A percentile compares a stretch with the other conserved stretches of the same genome.
phyloP scores from a whole-genome alignment of 2,888 invertebrate genomes.

The Caenorhabditis plicata region DNA sequence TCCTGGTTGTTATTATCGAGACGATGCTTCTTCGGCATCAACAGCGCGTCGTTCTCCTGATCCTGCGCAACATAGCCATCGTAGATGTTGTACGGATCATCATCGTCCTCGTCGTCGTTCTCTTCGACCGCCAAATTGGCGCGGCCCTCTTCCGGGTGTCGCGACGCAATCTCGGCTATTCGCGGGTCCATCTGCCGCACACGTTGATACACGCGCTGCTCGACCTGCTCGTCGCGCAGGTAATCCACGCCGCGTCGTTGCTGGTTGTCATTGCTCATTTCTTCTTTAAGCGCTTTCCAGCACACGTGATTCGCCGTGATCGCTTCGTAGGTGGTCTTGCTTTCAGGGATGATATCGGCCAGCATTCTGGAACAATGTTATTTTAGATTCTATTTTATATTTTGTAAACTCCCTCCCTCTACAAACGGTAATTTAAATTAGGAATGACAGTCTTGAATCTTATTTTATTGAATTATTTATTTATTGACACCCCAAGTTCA shows the following conservation, averaged over 20 bases:
- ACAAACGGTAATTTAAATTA: too few species aligned
- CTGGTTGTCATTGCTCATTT: slow-evolving; percentile 9
- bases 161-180: slow-evolving; percentile 27
- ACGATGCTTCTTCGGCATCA: not conserved
- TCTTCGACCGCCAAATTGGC: too few species aligned
- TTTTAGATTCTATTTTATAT: not conserved
- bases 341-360: slow-evolving; percentile 55
- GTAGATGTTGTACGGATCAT: too few species aligned
- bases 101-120: too few species aligned
- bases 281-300: slow-evolving; percentile 51
- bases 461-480: too few species aligned
- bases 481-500: too few species aligned
- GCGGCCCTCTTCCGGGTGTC: slow-evolving; percentile 16
- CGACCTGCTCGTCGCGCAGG: slow-evolving; percentile 49
- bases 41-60: slow-evolving; percentile 6
- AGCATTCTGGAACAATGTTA: slow-evolving; percentile 48
- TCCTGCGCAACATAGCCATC: slow-evolving; percentile 22
- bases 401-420: not conserved
- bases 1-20: slow-evolving; percentile 7
- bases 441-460: too few species aligned
- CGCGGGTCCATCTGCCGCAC: slow-evolving; percentile 20
- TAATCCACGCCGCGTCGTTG: slow-evolving; percentile 43
- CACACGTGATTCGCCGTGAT: slow-evolving; percentile 54
- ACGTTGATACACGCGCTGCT: slow-evolving; percentile 32
- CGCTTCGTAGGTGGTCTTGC: slow-evolving; percentile 52